Evolutionary conservation across 2,113 vertebrate genomes (phyloP).

Genomic region (Polyodon spathula): DNA sequence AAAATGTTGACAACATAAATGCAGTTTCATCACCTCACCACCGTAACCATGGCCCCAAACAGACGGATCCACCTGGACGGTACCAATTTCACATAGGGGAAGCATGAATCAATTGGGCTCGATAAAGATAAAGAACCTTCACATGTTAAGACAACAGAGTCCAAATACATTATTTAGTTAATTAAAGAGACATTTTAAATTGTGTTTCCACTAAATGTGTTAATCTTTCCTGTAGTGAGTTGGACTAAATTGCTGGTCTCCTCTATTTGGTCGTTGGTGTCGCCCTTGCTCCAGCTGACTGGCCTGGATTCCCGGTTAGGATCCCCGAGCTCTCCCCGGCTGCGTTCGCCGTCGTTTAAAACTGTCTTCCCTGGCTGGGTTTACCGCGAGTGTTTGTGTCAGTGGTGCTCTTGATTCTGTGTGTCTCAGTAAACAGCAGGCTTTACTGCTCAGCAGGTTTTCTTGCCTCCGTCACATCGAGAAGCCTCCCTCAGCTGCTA

Average conservation of each 20-base stretch:
- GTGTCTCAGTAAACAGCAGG: background rate
- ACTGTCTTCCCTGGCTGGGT: background rate
- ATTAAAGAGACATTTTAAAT: background rate
- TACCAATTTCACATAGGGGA: conserved; percentile 11
- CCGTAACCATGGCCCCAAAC: conserved; percentile 5
- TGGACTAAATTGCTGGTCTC: background rate
- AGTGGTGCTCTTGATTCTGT: background rate
- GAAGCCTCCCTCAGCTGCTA: conserved; percentile 31
- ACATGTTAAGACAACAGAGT: background rate
- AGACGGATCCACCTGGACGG: conserved; percentile 3
- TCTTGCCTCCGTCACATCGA: conserved; percentile 19
- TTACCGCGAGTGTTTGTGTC: conserved; percentile 4
- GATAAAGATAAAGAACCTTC: background rate
- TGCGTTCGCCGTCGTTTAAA: background rate
- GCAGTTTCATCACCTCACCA: too few relatives aligned
- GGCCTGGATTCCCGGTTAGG: conserved; percentile 62
- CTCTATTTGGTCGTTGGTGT: conserved; percentile 36
- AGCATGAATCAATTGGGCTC: background rate
- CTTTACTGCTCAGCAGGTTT: background rate
- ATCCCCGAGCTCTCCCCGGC: conserved; percentile 38
- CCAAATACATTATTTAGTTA: background rate
- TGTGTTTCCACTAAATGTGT: background rate
- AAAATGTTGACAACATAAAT: too few relatives aligned
- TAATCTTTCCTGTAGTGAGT: background rate
- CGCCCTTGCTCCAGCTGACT: conserved; percentile 73